Evolutionary conservation across 2,113 vertebrate species (phyloP).

Genomic region (Porphyrio hochstetteri): DNA sequence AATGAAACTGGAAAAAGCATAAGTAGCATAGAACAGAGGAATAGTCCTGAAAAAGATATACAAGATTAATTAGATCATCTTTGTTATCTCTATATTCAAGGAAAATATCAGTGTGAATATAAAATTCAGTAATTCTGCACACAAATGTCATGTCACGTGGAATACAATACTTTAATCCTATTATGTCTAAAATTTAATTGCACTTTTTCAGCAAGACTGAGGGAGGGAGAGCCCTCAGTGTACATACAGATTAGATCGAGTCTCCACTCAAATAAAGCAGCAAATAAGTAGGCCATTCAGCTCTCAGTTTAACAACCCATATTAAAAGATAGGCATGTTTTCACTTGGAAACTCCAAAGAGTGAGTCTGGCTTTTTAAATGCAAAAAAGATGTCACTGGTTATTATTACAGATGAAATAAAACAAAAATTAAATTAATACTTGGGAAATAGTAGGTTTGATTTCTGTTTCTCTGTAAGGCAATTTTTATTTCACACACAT

Average conservation of each 20-base stretch:
- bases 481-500: constrained; percentile 33
- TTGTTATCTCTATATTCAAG: constrained; percentile 31
- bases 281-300: constrained; percentile 53
- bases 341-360: constrained; percentile 37
- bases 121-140: constrained; percentile 38
- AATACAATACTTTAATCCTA: constrained; percentile 41
- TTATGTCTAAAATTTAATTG: constrained; percentile 50
- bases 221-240: constrained; percentile 12
- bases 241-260: constrained; percentile 59
- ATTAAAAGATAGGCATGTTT: constrained; percentile 44
- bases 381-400: constrained; percentile 8
- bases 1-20: not conserved
- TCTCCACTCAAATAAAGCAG: constrained; percentile 51
- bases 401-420: constrained; percentile 6
- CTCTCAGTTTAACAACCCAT: constrained; percentile 49
- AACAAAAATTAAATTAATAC: constrained; percentile 5
- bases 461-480: constrained; percentile 43
- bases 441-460: constrained; percentile 14
- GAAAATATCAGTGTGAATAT: constrained; percentile 28
- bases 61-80: constrained; percentile 17
- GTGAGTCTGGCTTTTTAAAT: constrained; percentile 10
- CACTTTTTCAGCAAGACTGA: constrained; percentile 38
- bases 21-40: not conserved
- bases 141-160: constrained; percentile 28
- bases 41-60: not conserved